phyloP scores from a whole-genome alignment of 1,140 invertebrate species.

The Drosophila quadrilineata region DNA sequence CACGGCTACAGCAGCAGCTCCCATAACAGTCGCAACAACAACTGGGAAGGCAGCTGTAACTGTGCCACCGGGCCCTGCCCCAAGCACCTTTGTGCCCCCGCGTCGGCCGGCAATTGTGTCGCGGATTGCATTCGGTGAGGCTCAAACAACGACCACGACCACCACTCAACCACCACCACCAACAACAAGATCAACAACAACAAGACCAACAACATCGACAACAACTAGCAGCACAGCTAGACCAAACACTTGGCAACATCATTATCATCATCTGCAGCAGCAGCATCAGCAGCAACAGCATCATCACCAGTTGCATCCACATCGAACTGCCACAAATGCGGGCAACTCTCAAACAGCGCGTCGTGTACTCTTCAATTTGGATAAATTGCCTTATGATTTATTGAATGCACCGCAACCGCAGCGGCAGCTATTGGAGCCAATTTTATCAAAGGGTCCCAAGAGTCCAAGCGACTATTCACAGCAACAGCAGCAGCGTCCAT shows the following conservation, averaged over 20 bases:
- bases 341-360: conserved; percentile 57
- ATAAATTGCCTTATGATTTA: conserved; percentile 81
- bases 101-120: conserved; percentile 80
- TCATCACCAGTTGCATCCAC: conserved; percentile 33
- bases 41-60: conserved; percentile 18
- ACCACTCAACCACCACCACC: no score
- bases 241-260: conserved; percentile 64
- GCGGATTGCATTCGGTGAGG: conserved; percentile 80
- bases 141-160: conserved; percentile 63
- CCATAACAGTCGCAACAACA: neutral
- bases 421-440: conserved; percentile 62
- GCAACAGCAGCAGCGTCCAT: conserved; percentile 53
- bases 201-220: conserved; percentile 24
- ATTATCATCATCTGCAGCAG: conserved; percentile 61
- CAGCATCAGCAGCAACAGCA: conserved; percentile 39
- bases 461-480: conserved; percentile 53
- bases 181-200: conserved; percentile 46
- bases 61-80: conserved; percentile 47
- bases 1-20: conserved; percentile 10
- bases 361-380: conserved; percentile 80
- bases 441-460: conserved; percentile 67
- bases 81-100: conserved; percentile 65
- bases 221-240: conserved; percentile 35
- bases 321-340: conserved; percentile 17
- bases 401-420: conserved; percentile 76